phyloP scores from a whole-genome alignment of 1,140 invertebrate genomes.

The Eumeta japonica region DNA sequence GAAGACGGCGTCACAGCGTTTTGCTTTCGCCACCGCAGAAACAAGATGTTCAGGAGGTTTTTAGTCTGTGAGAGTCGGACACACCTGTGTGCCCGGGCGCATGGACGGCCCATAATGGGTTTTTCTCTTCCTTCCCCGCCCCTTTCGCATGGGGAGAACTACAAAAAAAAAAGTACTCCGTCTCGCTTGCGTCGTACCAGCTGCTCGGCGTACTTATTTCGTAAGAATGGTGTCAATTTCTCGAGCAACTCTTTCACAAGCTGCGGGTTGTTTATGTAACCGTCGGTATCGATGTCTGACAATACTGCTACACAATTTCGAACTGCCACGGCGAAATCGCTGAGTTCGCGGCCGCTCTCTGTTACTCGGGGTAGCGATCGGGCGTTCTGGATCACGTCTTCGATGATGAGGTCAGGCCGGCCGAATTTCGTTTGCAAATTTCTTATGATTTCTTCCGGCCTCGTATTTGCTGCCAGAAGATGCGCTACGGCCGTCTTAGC shows the following conservation, averaged over 20 bases:
- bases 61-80: too few relatives aligned
- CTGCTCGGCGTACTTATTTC: neutral
- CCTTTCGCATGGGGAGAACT: too few relatives aligned
- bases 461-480: neutral
- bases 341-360: neutral
- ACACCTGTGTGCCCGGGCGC: too few relatives aligned
- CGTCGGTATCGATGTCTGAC: neutral
- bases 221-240: slow-evolving; percentile 1
- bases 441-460: slow-evolving; percentile 1
- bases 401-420: neutral
- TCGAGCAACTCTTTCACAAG: slow-evolving; percentile 1
- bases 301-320: slow-evolving; percentile 2
- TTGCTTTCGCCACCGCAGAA: too few relatives aligned
- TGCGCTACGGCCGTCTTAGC: neutral
- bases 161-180: too few relatives aligned
- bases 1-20: too few relatives aligned
- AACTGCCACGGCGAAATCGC: neutral
- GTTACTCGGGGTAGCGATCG: neutral
- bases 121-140: too few relatives aligned
- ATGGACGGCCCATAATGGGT: too few relatives aligned
- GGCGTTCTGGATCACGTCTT: slow-evolving; percentile 1
- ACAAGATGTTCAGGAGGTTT: too few relatives aligned
- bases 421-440: neutral
- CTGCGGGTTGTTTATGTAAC: slow-evolving; percentile 3
- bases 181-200: too few relatives aligned